Evolutionary conservation across 2,888 invertebrate genomes (phyloP), one percentile per base, ranked within the genome.

Genomic region (Neoascia interrupta): DNA sequence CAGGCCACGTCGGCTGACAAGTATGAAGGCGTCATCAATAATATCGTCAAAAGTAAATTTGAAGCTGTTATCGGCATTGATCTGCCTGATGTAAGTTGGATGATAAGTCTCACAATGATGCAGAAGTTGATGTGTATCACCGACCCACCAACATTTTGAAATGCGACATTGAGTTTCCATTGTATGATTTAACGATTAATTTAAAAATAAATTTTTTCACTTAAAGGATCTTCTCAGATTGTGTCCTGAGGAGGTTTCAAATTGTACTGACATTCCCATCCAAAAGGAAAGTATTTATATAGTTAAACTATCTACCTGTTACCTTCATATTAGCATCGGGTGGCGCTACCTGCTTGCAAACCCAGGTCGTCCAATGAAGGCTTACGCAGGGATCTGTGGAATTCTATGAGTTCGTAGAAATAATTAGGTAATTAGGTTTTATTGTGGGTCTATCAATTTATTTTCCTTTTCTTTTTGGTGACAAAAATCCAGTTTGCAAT

Each of bases 51-150:
- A 61, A 8, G 15, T 70, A 3, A 83, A 83, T 15, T 66, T 81
- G 37, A 70, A 81, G 49, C 69, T 70, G 10, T 79, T 69, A 1
- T 80, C 43, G 1, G 72, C 66, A 15, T 45, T 79, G n/a, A n/a
- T n/a, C n/a, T n/a, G n/a, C 11, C 64, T 58, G 39, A 84, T 68
- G 18, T 19, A 81, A 13, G 51, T 37, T 0, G 64, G 54, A 49
- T 84, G 84, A 8, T 61, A 2, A 1, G 28, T 31, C 68, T 84
- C 83, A 5, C 82, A 74, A 39, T 84, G 84, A 0, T 69, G 41
- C 28, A 84, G 83, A 5, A 84, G 54, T 1, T 82, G 74, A 47
- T 83, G 49, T n/a, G 70, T 49, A 0, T 69, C 5, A 5, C 82
- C 82, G 10, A 8, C 23, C 83, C 84, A 83, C n/a, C 58, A 8